Percentiles rank a stretch among this genome's conserved stretches.
Evolutionary conservation across 2,113 vertebrate genomes (phyloP).

Genomic region (Prionailurus bengalensis): DNA sequence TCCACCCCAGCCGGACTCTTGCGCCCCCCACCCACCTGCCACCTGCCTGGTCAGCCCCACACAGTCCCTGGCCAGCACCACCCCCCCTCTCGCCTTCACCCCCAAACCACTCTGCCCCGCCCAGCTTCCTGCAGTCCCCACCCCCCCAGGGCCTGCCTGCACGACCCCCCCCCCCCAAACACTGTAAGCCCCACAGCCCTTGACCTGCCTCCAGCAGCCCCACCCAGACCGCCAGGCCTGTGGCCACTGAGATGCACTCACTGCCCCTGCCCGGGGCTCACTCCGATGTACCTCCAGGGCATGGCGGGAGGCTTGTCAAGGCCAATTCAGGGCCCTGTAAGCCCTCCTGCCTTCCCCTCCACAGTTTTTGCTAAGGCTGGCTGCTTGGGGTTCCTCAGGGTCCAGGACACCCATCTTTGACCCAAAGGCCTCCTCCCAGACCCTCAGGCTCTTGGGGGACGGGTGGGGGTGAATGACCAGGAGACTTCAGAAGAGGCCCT

Average conservation of each 20-base stretch:
- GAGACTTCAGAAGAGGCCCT: not conserved
- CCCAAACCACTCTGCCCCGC: not conserved
- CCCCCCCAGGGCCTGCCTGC: no score
- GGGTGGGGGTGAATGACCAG: not conserved
- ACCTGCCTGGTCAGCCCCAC: not conserved
- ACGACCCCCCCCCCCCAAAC: not conserved
- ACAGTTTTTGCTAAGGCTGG: not conserved
- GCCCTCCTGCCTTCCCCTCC: not conserved
- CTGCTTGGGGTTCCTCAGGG: not conserved
- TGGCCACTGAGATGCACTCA: not conserved
- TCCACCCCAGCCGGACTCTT: no score
- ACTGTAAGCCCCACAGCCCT: not conserved
- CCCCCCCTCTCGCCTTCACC: not conserved
- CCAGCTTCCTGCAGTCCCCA: not conserved
- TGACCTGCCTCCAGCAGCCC: not conserved
- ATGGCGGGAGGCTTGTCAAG: not conserved
- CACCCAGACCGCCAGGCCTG: not conserved
- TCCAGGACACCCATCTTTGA: not conserved
- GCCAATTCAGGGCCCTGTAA: not conserved
- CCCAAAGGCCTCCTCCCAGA: no score
- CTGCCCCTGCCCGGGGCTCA: not conserved
- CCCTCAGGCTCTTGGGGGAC: not conserved
- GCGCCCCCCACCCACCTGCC: not conserved
- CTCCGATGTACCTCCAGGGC: slow-evolving; percentile 53
- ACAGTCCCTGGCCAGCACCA: no score